These are phyloP conservation scores for Onychostruthus taczanowskii DNA, from an alignment of 2,113 vertebrate species.

Conservation along the genomic window DNA sequence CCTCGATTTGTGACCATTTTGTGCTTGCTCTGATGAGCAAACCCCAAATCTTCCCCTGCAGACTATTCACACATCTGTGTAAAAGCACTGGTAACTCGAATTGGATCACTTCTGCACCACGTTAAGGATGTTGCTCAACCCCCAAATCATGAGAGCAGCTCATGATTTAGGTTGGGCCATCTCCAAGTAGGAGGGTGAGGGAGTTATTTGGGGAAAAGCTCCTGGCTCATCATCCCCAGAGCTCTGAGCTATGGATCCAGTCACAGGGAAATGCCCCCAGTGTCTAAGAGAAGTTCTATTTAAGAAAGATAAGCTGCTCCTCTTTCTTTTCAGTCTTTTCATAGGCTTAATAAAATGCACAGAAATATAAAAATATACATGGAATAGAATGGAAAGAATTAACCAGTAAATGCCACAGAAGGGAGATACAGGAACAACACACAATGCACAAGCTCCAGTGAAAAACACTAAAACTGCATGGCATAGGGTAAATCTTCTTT, in stretches of 20 bases:
- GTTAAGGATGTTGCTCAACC: neutral
- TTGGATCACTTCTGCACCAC: neutral
- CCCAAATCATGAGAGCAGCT: neutral
- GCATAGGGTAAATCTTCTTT: neutral
- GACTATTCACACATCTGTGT: neutral
- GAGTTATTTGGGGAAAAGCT: neutral
- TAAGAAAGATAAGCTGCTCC: neutral
- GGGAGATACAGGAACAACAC: neutral
- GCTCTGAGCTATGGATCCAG: neutral
- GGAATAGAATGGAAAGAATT: neutral
- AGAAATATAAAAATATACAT: neutral
- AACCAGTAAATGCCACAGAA: rapidly evolving
- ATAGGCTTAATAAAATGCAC: rapidly evolving
- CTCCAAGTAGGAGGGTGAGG: neutral
- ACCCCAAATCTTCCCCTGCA: rapidly evolving
- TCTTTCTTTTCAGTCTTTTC: neutral
- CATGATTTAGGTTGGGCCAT: neutral
- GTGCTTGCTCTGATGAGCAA: neutral
- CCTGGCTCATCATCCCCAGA: neutral
- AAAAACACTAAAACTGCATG: rapidly evolving
- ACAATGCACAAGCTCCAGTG: neutral
- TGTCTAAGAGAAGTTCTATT: neutral
- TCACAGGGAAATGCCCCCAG: neutral
- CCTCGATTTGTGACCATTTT: rapidly evolving
- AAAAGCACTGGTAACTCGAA: neutral